Conservation (phyloP, 2,888 invertebrate species). For the Cryptosula pallasiana region DNA sequence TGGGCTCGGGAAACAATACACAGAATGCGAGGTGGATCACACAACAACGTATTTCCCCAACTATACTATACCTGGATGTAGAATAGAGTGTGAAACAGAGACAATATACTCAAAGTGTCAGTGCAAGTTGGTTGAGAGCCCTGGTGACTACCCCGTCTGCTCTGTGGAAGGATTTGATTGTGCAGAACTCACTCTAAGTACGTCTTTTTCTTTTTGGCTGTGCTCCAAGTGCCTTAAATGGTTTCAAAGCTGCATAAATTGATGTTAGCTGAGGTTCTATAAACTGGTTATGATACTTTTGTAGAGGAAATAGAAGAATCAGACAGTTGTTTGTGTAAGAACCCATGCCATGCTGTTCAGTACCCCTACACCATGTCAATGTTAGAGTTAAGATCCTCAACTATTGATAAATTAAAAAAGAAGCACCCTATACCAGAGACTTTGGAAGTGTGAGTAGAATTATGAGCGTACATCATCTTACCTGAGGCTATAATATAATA, state of each 20-base stretch:
- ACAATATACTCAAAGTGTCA: not conserved
- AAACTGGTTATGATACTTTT: no score
- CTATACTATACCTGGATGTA: not conserved
- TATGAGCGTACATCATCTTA: not conserved
- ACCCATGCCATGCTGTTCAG: constrained; percentile 6
- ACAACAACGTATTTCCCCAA: not conserved
- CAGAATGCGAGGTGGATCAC: constrained; percentile 13
- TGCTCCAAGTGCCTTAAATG: no score
- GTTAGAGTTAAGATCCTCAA: not conserved
- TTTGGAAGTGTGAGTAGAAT: not conserved
- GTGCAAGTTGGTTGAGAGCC: constrained; percentile 17
- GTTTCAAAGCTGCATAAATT: no score
- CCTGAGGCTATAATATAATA: no score
- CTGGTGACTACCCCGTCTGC: constrained; percentile 18
- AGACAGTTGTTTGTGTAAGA: not conserved
- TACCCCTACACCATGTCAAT: constrained; percentile 5
- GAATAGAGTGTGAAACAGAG: constrained; percentile 21
- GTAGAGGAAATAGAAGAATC: not conserved
- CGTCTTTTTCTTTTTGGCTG: no score
- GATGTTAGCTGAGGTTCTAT: no score
- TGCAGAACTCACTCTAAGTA: not conserved
- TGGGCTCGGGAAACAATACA: not conserved
- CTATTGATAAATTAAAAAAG: constrained; percentile 1
- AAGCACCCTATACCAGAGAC: not conserved
- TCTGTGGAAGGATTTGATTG: not conserved